Evolutionary conservation across 2,888 invertebrate species (phyloP), one percentile per base, ranked within the genome.

Genomic region (Cryptophagus acutangulus): DNA sequence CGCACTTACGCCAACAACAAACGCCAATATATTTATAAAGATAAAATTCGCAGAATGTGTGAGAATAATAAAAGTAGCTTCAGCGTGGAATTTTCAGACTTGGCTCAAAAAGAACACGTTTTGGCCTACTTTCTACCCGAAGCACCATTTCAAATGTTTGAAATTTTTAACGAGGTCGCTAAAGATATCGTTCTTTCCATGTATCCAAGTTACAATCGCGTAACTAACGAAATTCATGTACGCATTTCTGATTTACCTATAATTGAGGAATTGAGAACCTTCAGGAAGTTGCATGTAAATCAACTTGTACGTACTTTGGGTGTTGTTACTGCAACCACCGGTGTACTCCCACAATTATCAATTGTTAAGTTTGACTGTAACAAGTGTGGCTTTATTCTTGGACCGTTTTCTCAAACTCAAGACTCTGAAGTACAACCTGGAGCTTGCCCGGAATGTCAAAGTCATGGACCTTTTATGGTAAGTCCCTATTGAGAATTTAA

Each of bases 371-470:
- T 93, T 64, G 96, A 99, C 70, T 99, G 99, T 74, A 85, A 86
- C 52, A 86, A 94, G 58, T 99, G 99, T 67, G 90, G 90, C 4
- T 95, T 88, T 63, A 77, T 97, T 15, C 72, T 99, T 52, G 99
- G 99, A 0, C 99, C 99, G 0, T 99, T 94, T 65, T 85, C 90
- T 10, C 99, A 99, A 72, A 81, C 86, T 0, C 94, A 95, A 69
- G 85, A 87, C 59, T 74, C 87, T 2, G 99, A 99, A 73, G 87
- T 96, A 0, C 91, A 88, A 61, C 99, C 99, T 0, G 93, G 92
- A 0, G 87, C 90, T 1, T 99, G 99, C 73, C 97, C 97, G 0
- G 95, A 97, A 64, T 99, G 97, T 77, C 97, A 99, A 67, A 93
- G 93, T 59, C 74, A 76, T 40, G 97, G 97, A 1, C 97, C 96